Percentiles rank a stretch among this genome's conserved stretches.
These are phyloP conservation scores for Gandaritis pyraliata DNA, from an alignment of 2,888 invertebrate genomes.

Conservation along the genomic window DNA sequence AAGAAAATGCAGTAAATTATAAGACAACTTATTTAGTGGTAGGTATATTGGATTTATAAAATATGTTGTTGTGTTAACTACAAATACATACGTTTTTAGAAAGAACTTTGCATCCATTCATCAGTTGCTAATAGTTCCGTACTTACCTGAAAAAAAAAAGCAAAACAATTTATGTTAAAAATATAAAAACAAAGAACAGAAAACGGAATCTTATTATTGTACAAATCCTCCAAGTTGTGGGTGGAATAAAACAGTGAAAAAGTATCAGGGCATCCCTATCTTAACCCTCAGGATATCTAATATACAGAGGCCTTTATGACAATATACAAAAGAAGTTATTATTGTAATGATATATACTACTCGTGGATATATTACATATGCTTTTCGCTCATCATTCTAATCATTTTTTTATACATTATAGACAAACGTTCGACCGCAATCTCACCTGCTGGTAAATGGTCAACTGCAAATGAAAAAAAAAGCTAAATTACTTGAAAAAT, in stretches of 20 bases:
- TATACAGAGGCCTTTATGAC: neutral
- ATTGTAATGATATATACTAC: too few relatives aligned
- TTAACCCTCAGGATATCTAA: neutral
- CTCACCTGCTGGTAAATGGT: too few relatives aligned
- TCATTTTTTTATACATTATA: too few relatives aligned
- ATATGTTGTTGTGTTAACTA: too few relatives aligned
- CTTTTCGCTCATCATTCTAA: too few relatives aligned
- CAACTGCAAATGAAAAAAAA: too few relatives aligned
- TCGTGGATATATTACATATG: too few relatives aligned
- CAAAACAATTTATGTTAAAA: neutral
- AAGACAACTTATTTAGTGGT: too few relatives aligned
- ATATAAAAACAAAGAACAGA: neutral
- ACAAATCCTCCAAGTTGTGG: slow-evolving; percentile 20
- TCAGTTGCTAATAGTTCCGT: neutral
- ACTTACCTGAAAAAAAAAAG: slow-evolving; percentile 17
- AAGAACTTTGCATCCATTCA: neutral
- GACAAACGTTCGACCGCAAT: too few relatives aligned
- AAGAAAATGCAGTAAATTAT: too few relatives aligned
- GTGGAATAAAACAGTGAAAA: slow-evolving; percentile 18
- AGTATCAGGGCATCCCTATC: slow-evolving; percentile 10
- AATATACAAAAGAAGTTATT: neutral
- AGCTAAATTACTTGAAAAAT: too few relatives aligned
- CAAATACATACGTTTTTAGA: neutral
- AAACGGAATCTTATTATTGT: slow-evolving; percentile 20
- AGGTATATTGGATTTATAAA: too few relatives aligned